phyloP scores from a whole-genome alignment of 2,113 vertebrate genomes.

The Arenaria interpres region DNA sequence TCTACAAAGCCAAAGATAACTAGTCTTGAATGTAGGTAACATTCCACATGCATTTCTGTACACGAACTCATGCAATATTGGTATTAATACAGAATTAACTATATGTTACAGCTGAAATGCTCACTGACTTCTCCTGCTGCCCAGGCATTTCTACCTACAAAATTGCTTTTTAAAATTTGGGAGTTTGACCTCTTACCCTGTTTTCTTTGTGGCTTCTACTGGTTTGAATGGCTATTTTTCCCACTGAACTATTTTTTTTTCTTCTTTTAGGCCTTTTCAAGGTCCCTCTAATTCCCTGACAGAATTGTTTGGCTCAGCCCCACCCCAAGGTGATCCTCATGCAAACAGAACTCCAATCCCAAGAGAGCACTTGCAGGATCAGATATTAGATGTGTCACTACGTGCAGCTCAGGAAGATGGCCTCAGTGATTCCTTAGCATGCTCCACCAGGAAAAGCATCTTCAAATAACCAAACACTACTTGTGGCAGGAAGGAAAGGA shows the following conservation, averaged over 20 bases:
- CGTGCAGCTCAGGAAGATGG: neutral
- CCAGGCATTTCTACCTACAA: slow-evolving; percentile 49
- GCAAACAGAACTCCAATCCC: neutral
- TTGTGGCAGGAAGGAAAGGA: neutral
- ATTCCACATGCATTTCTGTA: slow-evolving; percentile 71
- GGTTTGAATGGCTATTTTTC: slow-evolving; percentile 68
- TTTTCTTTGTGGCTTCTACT: slow-evolving; percentile 56
- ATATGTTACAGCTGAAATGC: slow-evolving; percentile 57
- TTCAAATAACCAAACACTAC: neutral
- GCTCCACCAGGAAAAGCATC: neutral
- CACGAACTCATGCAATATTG: slow-evolving; percentile 67
- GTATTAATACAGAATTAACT: slow-evolving; percentile 54
- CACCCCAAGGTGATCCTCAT: neutral
- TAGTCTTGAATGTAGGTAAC: slow-evolving; percentile 13
- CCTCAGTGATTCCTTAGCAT: neutral
- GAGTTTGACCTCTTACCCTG: slow-evolving; percentile 63
- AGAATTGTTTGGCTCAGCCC: neutral
- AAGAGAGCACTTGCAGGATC: neutral
- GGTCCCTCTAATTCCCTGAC: neutral
- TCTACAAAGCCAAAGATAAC: slow-evolving; percentile 30
- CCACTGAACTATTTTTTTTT: neutral
- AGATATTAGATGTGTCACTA: neutral
- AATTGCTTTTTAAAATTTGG: slow-evolving; percentile 48
- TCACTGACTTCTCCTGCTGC: slow-evolving; percentile 60
- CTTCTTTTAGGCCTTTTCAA: neutral